Evolutionary conservation across 2,113 vertebrate genomes (phyloP).

Genomic region (Otolemur garnettii): DNA sequence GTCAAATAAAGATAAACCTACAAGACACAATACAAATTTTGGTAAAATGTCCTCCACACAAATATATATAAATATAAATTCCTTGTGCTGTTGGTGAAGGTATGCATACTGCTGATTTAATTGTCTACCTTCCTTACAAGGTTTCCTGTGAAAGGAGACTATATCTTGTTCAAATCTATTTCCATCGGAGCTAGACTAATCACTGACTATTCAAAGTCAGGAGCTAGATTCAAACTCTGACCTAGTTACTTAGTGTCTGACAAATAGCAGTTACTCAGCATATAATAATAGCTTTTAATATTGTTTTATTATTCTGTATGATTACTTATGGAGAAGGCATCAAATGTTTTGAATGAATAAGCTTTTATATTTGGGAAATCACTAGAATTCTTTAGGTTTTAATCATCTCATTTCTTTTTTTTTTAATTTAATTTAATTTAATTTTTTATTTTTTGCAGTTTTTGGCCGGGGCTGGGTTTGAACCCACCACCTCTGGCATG

Average conservation of each 20-base stretch:
- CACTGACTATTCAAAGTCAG: background rate
- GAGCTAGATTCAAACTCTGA: background rate
- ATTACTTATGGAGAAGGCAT: background rate
- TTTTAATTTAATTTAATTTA: no score
- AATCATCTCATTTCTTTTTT: background rate
- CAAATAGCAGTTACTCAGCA: background rate
- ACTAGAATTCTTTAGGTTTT: constrained; percentile 12
- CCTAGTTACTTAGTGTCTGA: background rate
- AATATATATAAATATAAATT: background rate
- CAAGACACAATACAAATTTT: background rate
- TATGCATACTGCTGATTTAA: background rate
- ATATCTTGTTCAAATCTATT: background rate
- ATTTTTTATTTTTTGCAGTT: no score
- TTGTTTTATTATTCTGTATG: constrained; percentile 2
- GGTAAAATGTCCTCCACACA: background rate
- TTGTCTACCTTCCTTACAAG: background rate
- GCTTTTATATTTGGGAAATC: constrained; percentile 38
- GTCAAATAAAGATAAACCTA: background rate
- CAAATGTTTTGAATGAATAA: background rate
- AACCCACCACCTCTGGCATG: no score
- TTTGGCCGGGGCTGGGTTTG: no score
- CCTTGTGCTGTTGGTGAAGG: constrained; percentile 16
- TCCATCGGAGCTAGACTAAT: background rate
- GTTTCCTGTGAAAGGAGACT: background rate
- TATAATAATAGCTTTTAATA: background rate